Percentiles rank a stretch among this genome's conserved stretches.
Conservation (phyloP, 2,113 vertebrate genomes). For the Psephotus haematonotus region DNA sequence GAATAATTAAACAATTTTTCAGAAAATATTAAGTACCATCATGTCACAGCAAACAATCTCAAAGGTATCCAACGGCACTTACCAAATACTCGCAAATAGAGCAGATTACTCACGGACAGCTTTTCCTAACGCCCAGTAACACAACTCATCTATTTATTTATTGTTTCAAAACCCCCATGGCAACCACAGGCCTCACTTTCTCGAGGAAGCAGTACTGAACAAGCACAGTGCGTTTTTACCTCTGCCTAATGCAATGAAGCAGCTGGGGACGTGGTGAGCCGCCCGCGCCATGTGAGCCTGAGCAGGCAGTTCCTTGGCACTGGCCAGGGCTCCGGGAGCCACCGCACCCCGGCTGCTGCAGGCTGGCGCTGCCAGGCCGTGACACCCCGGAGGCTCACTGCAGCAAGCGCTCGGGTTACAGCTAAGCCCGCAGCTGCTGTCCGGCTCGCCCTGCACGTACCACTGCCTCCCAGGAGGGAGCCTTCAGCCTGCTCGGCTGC, state of each 20-base stretch:
- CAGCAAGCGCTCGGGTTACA: constrained; percentile 16
- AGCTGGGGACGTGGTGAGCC: background rate
- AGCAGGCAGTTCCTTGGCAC: background rate
- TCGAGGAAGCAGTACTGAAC: background rate
- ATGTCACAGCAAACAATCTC: background rate
- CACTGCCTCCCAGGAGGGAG: background rate
- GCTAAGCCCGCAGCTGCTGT: constrained; percentile 3
- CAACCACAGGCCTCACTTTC: background rate
- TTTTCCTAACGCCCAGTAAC: background rate
- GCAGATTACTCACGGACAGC: background rate
- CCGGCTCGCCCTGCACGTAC: background rate
- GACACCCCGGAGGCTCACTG: background rate
- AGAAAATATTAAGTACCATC: background rate
- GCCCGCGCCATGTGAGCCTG: background rate
- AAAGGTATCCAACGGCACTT: background rate
- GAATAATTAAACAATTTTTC: background rate
- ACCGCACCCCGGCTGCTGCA: background rate
- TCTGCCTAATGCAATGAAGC: background rate
- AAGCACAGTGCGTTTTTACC: background rate
- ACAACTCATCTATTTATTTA: background rate
- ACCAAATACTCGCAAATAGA: background rate
- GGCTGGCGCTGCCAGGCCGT: background rate
- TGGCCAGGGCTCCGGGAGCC: background rate
- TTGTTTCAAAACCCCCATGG: background rate
- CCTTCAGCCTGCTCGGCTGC: background rate